A percentile compares a stretch with the other conserved stretches of the same genome.
phyloP scores from a whole-genome alignment of 2,888 invertebrate species.

The Metallyticus violacea region DNA sequence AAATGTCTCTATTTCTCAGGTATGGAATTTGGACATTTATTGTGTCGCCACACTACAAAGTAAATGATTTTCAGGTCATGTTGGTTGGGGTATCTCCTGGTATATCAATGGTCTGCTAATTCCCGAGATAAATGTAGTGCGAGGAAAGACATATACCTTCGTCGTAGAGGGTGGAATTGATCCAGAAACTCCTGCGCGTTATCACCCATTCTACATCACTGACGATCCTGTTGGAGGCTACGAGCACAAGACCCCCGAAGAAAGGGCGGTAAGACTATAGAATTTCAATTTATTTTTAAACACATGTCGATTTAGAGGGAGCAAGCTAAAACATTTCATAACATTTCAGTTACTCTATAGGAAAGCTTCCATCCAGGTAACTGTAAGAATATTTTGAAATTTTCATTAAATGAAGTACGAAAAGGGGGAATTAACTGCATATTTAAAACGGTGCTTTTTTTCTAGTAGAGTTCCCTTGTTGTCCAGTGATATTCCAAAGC shows the following conservation, averaged over 20 bases:
- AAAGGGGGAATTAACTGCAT: too few relatives aligned
- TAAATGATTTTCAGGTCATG: constrained; percentile 64
- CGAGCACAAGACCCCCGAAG: constrained; percentile 76
- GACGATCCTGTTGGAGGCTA: constrained; percentile 90
- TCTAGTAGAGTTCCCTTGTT: too few relatives aligned
- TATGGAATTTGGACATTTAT: not conserved
- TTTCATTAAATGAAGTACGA: too few relatives aligned
- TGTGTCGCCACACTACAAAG: not conserved
- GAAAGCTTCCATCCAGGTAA: too few relatives aligned
- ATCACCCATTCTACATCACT: constrained; percentile 80
- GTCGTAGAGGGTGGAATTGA: constrained; percentile 83
- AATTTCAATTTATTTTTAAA: not conserved
- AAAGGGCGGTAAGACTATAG: constrained; percentile 62
- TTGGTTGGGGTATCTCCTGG: constrained; percentile 93
- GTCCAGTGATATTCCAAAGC: too few relatives aligned
- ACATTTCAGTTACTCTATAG: too few relatives aligned
- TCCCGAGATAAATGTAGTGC: constrained; percentile 85
- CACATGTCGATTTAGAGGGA: too few relatives aligned
- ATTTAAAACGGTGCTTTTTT: too few relatives aligned
- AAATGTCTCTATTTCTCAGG: not conserved
- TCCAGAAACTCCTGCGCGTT: constrained; percentile 73
- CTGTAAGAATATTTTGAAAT: too few relatives aligned
- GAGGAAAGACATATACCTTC: constrained; percentile 84
- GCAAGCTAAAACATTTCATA: too few relatives aligned
- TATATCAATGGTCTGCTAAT: constrained; percentile 91